These are phyloP conservation scores for Rhimphoctona megacephalus DNA, from an alignment of 2,888 invertebrate genomes.

Conservation along the genomic window DNA sequence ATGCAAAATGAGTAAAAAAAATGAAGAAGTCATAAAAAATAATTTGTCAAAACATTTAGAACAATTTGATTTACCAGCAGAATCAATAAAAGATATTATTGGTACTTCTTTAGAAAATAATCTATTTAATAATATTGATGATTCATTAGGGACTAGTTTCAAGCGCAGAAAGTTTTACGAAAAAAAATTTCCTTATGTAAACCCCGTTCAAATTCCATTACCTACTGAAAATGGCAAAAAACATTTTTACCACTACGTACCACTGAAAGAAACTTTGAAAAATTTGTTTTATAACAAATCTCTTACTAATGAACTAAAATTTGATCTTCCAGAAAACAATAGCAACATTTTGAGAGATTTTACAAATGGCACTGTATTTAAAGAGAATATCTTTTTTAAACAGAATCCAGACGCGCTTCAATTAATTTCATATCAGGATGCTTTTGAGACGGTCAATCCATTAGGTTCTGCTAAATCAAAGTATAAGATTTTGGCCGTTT, in stretches of 20 bases:
- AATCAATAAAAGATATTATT: not conserved
- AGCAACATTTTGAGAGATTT: slow-evolving; percentile 71
- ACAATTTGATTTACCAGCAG: not conserved
- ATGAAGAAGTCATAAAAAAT: not conserved
- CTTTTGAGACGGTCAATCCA: slow-evolving; percentile 72
- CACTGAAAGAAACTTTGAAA: slow-evolving; percentile 26
- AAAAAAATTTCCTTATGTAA: slow-evolving; percentile 66
- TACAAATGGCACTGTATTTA: slow-evolving; percentile 72
- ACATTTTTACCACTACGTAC: slow-evolving; percentile 33
- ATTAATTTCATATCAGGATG: slow-evolving; percentile 71
- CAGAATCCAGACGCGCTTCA: slow-evolving; percentile 70
- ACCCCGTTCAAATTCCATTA: slow-evolving; percentile 30
- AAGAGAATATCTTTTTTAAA: slow-evolving; percentile 69
- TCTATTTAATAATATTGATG: not conserved
- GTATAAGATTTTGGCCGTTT: slow-evolving; percentile 71
- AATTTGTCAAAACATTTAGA: not conserved
- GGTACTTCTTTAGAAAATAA: not conserved
- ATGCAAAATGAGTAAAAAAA: not conserved
- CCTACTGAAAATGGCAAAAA: slow-evolving; percentile 4
- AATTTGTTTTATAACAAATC: slow-evolving; percentile 36
- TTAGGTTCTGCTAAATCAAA: slow-evolving; percentile 67
- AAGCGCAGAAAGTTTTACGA: slow-evolving; percentile 65
- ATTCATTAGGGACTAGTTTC: slow-evolving; percentile 39
- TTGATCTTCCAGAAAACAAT: slow-evolving; percentile 25
- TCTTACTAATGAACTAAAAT: slow-evolving; percentile 9